Evolutionary conservation across 2,888 invertebrate species (phyloP), one percentile per base, ranked within the genome.

Genomic region (Mallateleia sp.): DNA sequence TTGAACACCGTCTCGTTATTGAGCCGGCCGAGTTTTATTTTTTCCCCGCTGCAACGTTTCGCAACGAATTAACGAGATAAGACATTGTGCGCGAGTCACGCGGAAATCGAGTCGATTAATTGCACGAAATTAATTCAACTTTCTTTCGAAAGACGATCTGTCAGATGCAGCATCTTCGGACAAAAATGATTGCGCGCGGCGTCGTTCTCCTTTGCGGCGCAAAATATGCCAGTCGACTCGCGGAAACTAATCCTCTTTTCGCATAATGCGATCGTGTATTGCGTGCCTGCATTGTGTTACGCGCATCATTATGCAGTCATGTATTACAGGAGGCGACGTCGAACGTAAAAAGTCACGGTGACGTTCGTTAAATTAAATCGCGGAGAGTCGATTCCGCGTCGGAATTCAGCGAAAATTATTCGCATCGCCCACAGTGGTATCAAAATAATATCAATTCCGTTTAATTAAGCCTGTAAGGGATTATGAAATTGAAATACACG

Each of bases 1-100:
- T 75, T 75, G 18, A 75, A 64, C 75, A 47, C 20, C 20, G 58
- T 34, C 58, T 60, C 32, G 58, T 22, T 58, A 62, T 74, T 60
- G 50, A 74, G 50, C 24, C 18, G 28, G 8, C 8, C 18, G 18
- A 34, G 11, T 69, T 69, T 54, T 38, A 38, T 54, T 34, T 28
- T 25, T 47, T 45, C 24, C n/a, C 47, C 5, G 15, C 28, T 66
- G 28, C 18, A 8, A 9, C 22, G 11, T 66, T 66, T 47, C 6
- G 42, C 18, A 20, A n/a, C 22, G 28, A 38, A 18, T 60, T 52
- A 52, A 52, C 28, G 50, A 52, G 52, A 52, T 47, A 18, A 66
- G 47, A 66, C 45, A 28, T 66, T 47, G 47, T 47, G 64, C 28
- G 5, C n/a, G 45, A 64, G 45, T 24, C 25, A 45, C 25, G 45